Conservation (phyloP, 2,113 vertebrate species). For the Daphoenositta chrysoptera region DNA sequence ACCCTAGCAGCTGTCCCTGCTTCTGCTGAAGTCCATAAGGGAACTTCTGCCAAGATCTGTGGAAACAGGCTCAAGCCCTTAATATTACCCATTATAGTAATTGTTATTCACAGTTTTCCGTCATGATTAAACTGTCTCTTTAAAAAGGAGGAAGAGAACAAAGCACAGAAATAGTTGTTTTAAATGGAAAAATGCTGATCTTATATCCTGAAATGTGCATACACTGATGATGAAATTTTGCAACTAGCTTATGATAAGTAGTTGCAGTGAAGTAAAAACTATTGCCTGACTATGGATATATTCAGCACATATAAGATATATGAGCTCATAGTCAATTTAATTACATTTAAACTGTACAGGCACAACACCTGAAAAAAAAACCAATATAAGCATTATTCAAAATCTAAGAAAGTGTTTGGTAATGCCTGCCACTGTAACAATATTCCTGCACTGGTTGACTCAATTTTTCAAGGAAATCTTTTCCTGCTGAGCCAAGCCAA, state of each 20-base stretch:
- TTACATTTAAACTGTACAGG: neutral
- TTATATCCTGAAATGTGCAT: neutral
- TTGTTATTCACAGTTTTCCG: neutral
- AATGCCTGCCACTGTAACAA: neutral
- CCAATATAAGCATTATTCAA: neutral
- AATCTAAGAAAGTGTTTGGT: neutral
- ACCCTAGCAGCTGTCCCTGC: neutral
- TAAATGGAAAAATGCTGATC: neutral
- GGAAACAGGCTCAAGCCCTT: neutral
- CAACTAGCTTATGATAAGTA: neutral
- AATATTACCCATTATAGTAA: neutral
- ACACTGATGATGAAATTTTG: neutral
- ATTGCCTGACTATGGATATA: neutral
- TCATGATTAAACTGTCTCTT: neutral
- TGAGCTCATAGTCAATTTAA: neutral
- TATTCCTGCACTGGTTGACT: neutral
- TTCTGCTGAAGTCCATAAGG: neutral
- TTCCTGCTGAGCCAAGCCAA: neutral
- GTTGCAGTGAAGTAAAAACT: neutral
- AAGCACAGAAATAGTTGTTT: neutral
- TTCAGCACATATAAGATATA: too few relatives aligned
- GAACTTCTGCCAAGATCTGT: neutral
- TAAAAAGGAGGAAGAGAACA: neutral
- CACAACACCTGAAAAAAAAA: neutral
- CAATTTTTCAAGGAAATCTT: neutral